phyloP scores from a whole-genome alignment of 2,113 vertebrate species.

The Gavia stellata region DNA sequence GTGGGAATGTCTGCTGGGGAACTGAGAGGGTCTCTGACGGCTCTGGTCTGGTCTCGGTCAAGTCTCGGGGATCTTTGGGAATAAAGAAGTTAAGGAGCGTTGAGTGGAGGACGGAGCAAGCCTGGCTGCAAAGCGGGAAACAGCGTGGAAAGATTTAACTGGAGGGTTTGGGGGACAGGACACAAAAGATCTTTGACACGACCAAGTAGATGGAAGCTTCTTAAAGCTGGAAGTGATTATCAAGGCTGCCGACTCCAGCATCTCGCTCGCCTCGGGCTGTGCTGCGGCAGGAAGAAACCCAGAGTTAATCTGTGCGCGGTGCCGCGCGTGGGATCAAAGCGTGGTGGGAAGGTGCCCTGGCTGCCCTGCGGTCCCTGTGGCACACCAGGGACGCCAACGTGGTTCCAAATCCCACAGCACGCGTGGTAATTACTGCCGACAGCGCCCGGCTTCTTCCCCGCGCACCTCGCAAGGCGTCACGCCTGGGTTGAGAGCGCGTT shows the following conservation, averaged over 20 bases:
- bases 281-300: neutral
- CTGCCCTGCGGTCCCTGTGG: neutral
- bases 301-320: accelerated
- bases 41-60: too few species aligned
- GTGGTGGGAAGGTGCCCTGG: neutral
- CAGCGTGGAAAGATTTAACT: accelerated
- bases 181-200: too few species aligned
- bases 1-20: neutral
- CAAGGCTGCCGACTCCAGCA: accelerated
- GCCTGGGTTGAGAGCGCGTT: neutral
- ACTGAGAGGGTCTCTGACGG: neutral
- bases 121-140: neutral
- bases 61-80: neutral
- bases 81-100: neutral
- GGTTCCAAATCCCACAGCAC: neutral
- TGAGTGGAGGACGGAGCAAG: neutral
- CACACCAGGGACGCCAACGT: neutral
- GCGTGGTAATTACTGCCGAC: accelerated
- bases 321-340: neutral
- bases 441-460: neutral
- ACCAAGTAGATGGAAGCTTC: neutral
- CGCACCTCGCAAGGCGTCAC: accelerated
- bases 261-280: neutral
- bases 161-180: too few species aligned
- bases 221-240: neutral